These are phyloP conservation scores for Drosophila engyochracea DNA, from an alignment of 2,888 invertebrate species.

Conservation along the genomic window DNA sequence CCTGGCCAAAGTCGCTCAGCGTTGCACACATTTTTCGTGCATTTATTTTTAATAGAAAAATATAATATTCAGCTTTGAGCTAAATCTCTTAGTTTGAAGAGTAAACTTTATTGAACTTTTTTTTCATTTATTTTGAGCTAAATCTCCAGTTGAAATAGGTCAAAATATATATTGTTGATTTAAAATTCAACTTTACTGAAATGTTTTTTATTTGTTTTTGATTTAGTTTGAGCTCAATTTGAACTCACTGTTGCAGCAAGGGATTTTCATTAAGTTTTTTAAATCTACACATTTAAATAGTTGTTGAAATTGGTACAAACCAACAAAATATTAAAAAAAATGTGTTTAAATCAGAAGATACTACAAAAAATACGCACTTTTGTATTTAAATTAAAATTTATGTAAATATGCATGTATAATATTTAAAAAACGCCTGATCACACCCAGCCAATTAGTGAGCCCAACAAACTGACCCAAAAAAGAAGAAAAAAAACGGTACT, in stretches of 20 bases:
- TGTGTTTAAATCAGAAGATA: not conserved
- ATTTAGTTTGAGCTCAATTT: not conserved
- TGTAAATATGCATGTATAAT: not conserved
- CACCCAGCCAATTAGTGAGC: conserved; percentile 38
- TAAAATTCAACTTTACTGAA: not conserved
- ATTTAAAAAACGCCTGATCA: conserved; percentile 1
- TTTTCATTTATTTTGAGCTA: not conserved
- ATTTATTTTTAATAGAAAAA: conserved; percentile 33
- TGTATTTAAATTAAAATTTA: too few relatives aligned
- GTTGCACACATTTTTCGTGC: conserved; percentile 37
- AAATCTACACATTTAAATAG: not conserved
- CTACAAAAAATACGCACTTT: too few relatives aligned
- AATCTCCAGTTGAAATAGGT: not conserved
- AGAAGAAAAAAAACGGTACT: conserved; percentile 56
- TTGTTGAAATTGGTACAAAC: not conserved
- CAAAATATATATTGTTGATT: not conserved
- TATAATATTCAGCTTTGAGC: conserved; percentile 28
- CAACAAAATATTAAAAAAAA: not conserved
- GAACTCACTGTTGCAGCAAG: not conserved
- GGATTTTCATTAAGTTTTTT: not conserved
- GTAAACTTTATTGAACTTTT: not conserved
- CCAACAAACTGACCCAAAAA: conserved; percentile 61
- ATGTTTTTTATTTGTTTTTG: not conserved
- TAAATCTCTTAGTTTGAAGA: not conserved
- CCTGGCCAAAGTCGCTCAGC: conserved; percentile 98